Conservation (phyloP, 2,888 invertebrate species). For the Cataglyphis rosenhaueri region DNA sequence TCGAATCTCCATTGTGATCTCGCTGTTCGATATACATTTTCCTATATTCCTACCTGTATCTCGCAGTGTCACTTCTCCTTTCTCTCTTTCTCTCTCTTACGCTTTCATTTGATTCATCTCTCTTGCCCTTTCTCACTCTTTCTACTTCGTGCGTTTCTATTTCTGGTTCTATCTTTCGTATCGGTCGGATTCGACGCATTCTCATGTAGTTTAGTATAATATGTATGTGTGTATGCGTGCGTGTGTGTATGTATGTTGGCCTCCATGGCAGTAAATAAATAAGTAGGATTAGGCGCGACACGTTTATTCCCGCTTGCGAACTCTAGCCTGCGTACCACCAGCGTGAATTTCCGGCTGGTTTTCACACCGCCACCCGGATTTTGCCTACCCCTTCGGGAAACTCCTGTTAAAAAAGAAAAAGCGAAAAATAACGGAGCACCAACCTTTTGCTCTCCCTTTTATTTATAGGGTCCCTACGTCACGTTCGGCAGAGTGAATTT, state of each 20-base stretch:
- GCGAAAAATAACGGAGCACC: conserved; percentile 30
- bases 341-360: conserved; percentile 61
- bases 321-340: conserved; percentile 25
- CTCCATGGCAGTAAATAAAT: conserved; percentile 75
- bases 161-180: conserved; percentile 33
- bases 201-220: conserved; percentile 57
- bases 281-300: conserved; percentile 77
- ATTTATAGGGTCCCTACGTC: conserved; percentile 39
- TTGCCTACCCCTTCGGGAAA: conserved; percentile 25
- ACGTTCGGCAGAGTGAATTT: conserved; percentile 39
- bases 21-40: conserved; percentile 54
- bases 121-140: conserved; percentile 38
- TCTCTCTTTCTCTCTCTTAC: conserved; percentile 35
- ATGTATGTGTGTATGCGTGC: too few relatives aligned
- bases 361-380: conserved; percentile 58
- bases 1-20: conserved; percentile 55
- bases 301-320: conserved; percentile 70
- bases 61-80: conserved; percentile 31
- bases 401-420: conserved; percentile 20
- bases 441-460: conserved; percentile 35
- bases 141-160: conserved; percentile 55
- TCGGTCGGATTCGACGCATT: conserved; percentile 59
- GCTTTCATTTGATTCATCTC: conserved; percentile 30
- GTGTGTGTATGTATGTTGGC: conserved; percentile 13
- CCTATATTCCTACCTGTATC: conserved; percentile 54